phyloP scores from a whole-genome alignment of 2,797 vertebrate species.

The Peromyscus eremicus region DNA sequence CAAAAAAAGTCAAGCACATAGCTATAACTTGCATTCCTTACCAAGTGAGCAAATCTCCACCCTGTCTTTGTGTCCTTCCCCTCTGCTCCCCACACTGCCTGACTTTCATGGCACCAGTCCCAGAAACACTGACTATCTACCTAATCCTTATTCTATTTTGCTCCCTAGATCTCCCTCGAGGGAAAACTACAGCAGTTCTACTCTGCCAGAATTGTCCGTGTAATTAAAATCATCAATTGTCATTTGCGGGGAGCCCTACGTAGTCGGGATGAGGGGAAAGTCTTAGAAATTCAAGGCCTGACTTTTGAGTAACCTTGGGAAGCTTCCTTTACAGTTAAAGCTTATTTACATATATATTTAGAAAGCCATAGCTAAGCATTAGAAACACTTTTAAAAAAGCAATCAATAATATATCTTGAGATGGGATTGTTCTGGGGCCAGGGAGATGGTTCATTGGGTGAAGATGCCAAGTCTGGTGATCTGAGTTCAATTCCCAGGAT shows the following conservation, averaged over 20 bases:
- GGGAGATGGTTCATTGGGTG: background rate
- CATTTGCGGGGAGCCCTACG: background rate
- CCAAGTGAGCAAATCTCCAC: background rate
- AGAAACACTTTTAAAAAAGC: background rate
- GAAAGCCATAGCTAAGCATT: slow-evolving; percentile 32
- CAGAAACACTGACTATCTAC: background rate
- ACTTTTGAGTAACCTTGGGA: background rate
- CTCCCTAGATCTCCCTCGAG: background rate
- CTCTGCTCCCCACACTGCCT: background rate
- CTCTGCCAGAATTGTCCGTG: background rate
- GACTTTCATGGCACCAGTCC: background rate
- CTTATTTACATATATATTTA: background rate
- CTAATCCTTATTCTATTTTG: background rate
- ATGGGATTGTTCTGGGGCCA: background rate
- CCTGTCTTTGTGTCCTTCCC: background rate
- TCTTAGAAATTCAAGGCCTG: background rate
- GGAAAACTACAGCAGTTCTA: background rate
- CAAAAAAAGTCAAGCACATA: background rate
- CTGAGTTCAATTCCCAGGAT: background rate
- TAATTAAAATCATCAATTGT: slow-evolving; percentile 33
- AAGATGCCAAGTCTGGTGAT: background rate
- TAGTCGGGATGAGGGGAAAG: background rate
- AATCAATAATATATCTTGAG: background rate
- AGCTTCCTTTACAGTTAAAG: slow-evolving; percentile 11
- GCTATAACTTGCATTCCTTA: background rate